Conservation (phyloP, 1,140 invertebrate species). For the Nymphalis io region DNA sequence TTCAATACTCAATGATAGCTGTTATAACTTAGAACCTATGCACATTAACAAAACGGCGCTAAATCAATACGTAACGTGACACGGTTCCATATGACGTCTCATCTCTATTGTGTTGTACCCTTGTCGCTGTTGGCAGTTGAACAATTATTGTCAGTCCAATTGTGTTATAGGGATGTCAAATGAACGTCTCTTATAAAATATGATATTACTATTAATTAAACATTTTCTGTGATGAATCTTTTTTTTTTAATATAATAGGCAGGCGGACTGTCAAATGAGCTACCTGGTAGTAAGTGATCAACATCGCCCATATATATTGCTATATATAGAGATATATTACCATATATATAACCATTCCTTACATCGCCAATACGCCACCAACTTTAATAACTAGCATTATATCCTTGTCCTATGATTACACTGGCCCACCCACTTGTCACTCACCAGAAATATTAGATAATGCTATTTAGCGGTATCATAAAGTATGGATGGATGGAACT, state of each 20-base stretch:
- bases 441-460: too few species aligned
- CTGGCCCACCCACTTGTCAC: too few species aligned
- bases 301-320: too few species aligned
- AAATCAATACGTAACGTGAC: conserved; percentile 44
- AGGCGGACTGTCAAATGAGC: too few species aligned
- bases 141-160: conserved; percentile 47
- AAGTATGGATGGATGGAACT: too few species aligned
- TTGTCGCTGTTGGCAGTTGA: conserved; percentile 48
- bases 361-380: too few species aligned
- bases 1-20: not conserved
- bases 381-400: too few species aligned
- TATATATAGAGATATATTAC: too few species aligned
- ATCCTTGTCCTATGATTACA: too few species aligned
- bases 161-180: conserved; percentile 36
- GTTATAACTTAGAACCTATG: conserved; percentile 9
- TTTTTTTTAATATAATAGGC: not conserved
- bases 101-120: conserved; percentile 43
- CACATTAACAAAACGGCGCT: conserved; percentile 21
- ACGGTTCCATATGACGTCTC: conserved; percentile 43
- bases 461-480: too few species aligned
- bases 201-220: not conserved
- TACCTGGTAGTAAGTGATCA: too few species aligned
- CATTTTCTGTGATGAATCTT: not conserved
- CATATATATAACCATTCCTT: too few species aligned
- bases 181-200: not conserved